Percentiles rank a stretch among this genome's conserved stretches.
Evolutionary conservation across 1,140 invertebrate species (phyloP).

Genomic region (Ridgeia piscesae): DNA sequence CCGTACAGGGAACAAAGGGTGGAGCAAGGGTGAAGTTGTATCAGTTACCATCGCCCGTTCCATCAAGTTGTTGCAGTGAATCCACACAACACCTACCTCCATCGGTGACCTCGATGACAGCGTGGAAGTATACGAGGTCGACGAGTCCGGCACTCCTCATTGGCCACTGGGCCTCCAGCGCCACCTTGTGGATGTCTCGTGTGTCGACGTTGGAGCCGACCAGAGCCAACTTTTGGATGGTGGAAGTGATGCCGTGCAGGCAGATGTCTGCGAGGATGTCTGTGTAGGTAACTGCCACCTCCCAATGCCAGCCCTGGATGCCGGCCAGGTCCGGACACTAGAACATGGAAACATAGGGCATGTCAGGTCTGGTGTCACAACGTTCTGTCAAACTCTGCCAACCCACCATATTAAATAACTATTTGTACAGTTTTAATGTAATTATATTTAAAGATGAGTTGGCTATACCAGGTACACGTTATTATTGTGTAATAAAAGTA

Average conservation of each 20-base stretch:
- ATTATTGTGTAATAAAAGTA: too few relatives aligned
- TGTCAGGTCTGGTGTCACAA: background rate
- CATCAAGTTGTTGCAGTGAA: background rate
- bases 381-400: background rate
- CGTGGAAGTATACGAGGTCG: conserved; percentile 49
- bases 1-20: too few relatives aligned
- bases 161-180: conserved; percentile 30
- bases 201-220: conserved; percentile 43
- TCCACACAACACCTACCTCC: conserved; percentile 36
- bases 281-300: conserved; percentile 51
- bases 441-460: background rate
- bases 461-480: too few relatives aligned
- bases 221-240: conserved; percentile 51
- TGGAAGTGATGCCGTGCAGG: conserved; percentile 45
- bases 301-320: conserved; percentile 55
- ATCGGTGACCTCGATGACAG: conserved; percentile 39
- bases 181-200: conserved; percentile 32
- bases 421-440: background rate
- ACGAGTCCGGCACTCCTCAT: conserved; percentile 50
- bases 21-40: too few relatives aligned
- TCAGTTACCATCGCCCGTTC: too few relatives aligned
- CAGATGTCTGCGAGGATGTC: conserved; percentile 50
- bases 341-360: background rate
- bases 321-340: conserved; percentile 45
- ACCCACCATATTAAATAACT: background rate